A percentile compares a stretch with the other conserved stretches of the same genome.
These are phyloP conservation scores for Potorous gilbertii DNA, from an alignment of 2,797 vertebrate genomes.

Conservation along the genomic window DNA sequence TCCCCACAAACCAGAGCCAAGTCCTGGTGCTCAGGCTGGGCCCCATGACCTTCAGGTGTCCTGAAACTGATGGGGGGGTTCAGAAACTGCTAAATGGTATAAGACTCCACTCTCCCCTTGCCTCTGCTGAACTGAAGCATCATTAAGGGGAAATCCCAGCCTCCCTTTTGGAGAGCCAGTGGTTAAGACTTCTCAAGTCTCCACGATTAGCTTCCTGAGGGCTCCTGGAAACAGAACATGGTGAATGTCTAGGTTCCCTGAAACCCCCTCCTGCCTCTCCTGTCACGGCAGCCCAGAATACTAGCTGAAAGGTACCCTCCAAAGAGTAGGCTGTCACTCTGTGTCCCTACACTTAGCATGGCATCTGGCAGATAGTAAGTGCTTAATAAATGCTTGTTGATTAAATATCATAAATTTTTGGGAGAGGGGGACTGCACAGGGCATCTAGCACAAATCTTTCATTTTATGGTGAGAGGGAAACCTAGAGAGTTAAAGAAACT, in stretches of 20 bases:
- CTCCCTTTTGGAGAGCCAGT: not conserved
- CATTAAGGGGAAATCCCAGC: constrained; percentile 60
- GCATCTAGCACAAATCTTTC: not conserved
- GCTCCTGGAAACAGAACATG: not conserved
- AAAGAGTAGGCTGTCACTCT: not conserved
- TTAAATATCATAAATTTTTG: not conserved
- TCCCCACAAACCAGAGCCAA: constrained; percentile 79
- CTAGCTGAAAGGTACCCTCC: not conserved
- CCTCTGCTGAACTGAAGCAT: not conserved
- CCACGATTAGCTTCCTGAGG: constrained; percentile 23
- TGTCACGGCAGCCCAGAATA: not conserved
- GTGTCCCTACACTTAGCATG: not conserved
- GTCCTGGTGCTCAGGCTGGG: constrained; percentile 78
- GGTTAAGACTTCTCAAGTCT: not conserved
- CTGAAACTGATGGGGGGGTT: constrained; percentile 9
- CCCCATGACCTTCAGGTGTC: constrained; percentile 78
- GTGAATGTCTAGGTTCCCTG: not conserved
- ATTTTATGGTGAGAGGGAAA: not conserved
- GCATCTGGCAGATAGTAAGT: not conserved
- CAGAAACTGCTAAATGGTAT: not conserved
- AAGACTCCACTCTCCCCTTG: constrained; percentile 40
- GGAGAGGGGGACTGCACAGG: not conserved
- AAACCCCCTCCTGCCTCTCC: not conserved
- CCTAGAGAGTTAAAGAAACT: not conserved
- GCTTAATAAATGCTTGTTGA: not conserved